Evolutionary conservation across 2,888 invertebrate species (phyloP).

Genomic region (Mythimna loreyi): DNA sequence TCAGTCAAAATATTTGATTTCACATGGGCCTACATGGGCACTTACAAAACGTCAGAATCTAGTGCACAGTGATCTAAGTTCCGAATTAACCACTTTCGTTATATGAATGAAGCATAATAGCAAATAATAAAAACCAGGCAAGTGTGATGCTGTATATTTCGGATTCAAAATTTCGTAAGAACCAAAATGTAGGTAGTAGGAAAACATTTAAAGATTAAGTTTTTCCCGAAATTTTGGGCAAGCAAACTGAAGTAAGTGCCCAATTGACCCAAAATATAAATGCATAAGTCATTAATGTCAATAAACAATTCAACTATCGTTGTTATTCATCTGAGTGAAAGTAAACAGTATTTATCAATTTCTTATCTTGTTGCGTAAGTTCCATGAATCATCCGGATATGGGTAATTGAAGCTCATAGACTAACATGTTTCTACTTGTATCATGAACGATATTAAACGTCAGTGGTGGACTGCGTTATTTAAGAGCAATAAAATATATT

Average conservation of each 20-base stretch:
- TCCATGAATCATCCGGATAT: constrained; percentile 36
- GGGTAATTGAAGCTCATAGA: constrained; percentile 21
- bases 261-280: neutral
- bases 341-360: constrained; percentile 42
- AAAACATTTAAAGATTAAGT: neutral
- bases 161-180: no score
- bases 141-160: no score
- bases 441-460: neutral
- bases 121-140: no score
- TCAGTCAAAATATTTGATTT: no score
- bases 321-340: constrained; percentile 11
- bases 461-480: constrained; percentile 8
- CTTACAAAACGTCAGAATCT: no score
- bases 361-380: constrained; percentile 43
- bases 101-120: no score
- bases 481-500: no score
- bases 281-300: neutral
- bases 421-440: constrained; percentile 7
- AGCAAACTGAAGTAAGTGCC: neutral
- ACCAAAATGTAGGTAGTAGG: no score
- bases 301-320: neutral
- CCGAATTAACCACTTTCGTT: no score
- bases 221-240: neutral
- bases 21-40: no score
- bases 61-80: no score